Evolutionary conservation across 2,113 vertebrate species (phyloP).

Genomic region (Cairina moschata): DNA sequence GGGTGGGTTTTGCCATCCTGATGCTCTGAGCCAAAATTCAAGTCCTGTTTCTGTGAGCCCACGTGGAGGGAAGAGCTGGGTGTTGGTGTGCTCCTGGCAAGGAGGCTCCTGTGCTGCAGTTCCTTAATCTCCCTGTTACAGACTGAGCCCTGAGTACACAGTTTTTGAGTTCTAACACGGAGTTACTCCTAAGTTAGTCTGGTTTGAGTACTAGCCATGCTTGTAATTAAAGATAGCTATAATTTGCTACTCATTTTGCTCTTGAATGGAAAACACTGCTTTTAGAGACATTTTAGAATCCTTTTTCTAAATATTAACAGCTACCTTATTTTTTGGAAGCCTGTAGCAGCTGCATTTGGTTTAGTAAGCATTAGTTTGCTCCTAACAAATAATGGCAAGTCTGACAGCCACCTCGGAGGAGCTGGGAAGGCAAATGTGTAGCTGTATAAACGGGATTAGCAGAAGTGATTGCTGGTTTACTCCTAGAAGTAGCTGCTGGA

Average conservation of each 20-base stretch:
- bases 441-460: background rate
- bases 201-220: background rate
- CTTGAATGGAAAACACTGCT: background rate
- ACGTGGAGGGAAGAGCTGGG: background rate
- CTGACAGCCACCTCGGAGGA: background rate
- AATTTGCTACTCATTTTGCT: background rate
- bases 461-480: background rate
- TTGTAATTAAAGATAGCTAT: background rate
- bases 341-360: background rate
- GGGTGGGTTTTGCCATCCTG: background rate
- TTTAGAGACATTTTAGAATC: background rate
- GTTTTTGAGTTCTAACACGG: background rate
- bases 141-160: background rate
- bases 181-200: background rate
- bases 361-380: background rate
- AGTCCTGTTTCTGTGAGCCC: background rate
- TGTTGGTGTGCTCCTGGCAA: background rate
- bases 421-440: background rate
- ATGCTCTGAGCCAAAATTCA: background rate
- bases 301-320: background rate
- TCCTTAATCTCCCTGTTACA: background rate
- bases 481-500: background rate
- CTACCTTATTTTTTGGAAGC: background rate
- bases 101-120: background rate
- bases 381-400: background rate